Percentiles rank a stretch among this genome's conserved stretches.
Conservation (phyloP, 2,113 vertebrate genomes). For the Rhynchomys soricoides region DNA sequence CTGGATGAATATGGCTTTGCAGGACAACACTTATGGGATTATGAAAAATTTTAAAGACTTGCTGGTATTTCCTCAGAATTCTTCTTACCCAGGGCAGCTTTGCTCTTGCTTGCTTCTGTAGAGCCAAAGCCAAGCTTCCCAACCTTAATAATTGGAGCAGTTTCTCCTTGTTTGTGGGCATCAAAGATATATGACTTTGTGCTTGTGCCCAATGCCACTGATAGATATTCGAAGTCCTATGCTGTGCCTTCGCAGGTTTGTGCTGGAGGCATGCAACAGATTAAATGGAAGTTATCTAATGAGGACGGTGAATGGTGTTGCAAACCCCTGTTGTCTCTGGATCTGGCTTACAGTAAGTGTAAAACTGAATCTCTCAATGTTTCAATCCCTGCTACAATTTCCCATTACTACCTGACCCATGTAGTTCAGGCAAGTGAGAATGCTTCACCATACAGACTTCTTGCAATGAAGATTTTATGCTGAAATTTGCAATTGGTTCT, state of each 20-base stretch:
- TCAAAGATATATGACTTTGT: background rate
- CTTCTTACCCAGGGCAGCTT: background rate
- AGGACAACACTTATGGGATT: fast-evolving
- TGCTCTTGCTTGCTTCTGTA: too few relatives aligned
- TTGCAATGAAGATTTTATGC: background rate
- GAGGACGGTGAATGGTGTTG: background rate
- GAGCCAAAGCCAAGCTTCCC: background rate
- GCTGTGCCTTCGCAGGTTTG: background rate
- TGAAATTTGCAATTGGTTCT: background rate
- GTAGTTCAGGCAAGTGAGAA: background rate
- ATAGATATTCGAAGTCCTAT: background rate
- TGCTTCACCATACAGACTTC: background rate
- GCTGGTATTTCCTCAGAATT: too few relatives aligned
- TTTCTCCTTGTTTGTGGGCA: background rate
- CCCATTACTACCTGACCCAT: background rate
- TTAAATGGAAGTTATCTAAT: background rate
- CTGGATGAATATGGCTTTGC: too few relatives aligned
- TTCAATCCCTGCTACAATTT: background rate
- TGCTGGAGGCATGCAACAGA: background rate
- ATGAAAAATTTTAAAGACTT: too few relatives aligned
- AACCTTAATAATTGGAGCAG: background rate
- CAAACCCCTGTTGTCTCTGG: background rate
- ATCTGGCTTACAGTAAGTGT: background rate
- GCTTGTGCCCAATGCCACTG: fast-evolving
- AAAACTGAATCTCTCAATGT: background rate